These are phyloP conservation scores for Leptopilina myrica DNA, from an alignment of 2,888 invertebrate genomes.

Conservation along the genomic window DNA sequence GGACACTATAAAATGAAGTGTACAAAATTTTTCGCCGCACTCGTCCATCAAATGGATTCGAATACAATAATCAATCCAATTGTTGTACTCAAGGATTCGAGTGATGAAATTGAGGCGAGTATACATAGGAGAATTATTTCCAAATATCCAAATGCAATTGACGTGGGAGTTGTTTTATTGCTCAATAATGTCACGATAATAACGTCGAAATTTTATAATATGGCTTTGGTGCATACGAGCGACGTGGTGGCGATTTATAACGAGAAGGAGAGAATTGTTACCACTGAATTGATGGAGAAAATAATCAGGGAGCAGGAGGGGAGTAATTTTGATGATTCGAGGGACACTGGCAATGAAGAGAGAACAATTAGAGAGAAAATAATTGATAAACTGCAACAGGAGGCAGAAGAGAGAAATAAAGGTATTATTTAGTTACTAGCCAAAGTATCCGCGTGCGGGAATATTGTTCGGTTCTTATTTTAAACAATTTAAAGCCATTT, in stretches of 20 bases:
- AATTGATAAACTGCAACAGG: background rate
- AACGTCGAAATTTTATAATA: constrained; percentile 52
- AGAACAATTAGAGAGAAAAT: too few species aligned
- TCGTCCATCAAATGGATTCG: constrained; percentile 71
- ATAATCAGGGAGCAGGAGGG: background rate
- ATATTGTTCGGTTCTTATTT: too few species aligned
- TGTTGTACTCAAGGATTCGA: constrained; percentile 72
- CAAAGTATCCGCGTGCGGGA: too few species aligned
- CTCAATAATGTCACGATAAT: constrained; percentile 70
- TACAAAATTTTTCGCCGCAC: constrained; percentile 71
- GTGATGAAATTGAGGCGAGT: constrained; percentile 75
- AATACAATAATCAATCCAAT: constrained; percentile 70
- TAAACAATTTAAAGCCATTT: too few species aligned
- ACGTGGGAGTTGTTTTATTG: constrained; percentile 68
- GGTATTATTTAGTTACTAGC: too few species aligned
- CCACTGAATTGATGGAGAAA: constrained; percentile 51
- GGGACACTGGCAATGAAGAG: background rate
- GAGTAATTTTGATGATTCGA: constrained; percentile 24
- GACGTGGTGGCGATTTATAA: constrained; percentile 71
- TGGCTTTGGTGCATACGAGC: constrained; percentile 65
- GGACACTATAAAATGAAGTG: constrained; percentile 61
- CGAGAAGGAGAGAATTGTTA: constrained; percentile 63
- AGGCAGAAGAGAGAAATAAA: background rate
- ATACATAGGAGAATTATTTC: constrained; percentile 75
- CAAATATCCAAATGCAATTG: constrained; percentile 69